A percentile compares a stretch with the other conserved stretches of the same genome.
phyloP scores from a whole-genome alignment of 1,140 invertebrate genomes.

The Cydia strobilella region DNA sequence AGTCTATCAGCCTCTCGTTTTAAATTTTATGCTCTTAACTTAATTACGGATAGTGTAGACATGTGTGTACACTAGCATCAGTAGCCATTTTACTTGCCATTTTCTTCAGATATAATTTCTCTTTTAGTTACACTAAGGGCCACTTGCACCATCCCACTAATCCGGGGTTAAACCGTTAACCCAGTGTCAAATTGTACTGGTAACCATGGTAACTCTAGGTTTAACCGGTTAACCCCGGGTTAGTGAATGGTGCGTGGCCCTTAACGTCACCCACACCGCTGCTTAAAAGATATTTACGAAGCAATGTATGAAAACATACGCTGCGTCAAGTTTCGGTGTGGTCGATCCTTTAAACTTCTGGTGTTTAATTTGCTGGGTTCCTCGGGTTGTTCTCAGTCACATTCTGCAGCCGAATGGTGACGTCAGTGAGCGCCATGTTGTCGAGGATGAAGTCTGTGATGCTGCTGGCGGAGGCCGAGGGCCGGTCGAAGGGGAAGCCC shows the following conservation, averaged over 20 bases:
- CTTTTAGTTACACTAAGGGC: no score
- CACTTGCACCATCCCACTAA: no score
- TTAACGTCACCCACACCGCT: no score
- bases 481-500: conserved; percentile 87
- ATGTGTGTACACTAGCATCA: background rate
- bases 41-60: background rate
- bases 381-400: conserved; percentile 66
- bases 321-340: no score
- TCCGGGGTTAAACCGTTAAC: no score
- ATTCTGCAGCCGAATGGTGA: conserved; percentile 72
- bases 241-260: no score
- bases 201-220: no score
- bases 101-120: background rate
- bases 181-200: no score
- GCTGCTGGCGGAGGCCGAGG: conserved; percentile 77
- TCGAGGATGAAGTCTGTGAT: conserved; percentile 81
- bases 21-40: conserved; percentile 25
- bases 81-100: background rate
- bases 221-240: no score
- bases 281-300: no score
- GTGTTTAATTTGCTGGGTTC: conserved; percentile 52
- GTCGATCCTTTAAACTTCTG: background rate
- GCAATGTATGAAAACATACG: no score
- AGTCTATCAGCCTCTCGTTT: conserved; percentile 55
- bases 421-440: conserved; percentile 81